Evolutionary conservation across 2,888 invertebrate genomes (phyloP), one percentile per base, ranked within the genome.

Genomic region (Acrocera orbiculus): DNA sequence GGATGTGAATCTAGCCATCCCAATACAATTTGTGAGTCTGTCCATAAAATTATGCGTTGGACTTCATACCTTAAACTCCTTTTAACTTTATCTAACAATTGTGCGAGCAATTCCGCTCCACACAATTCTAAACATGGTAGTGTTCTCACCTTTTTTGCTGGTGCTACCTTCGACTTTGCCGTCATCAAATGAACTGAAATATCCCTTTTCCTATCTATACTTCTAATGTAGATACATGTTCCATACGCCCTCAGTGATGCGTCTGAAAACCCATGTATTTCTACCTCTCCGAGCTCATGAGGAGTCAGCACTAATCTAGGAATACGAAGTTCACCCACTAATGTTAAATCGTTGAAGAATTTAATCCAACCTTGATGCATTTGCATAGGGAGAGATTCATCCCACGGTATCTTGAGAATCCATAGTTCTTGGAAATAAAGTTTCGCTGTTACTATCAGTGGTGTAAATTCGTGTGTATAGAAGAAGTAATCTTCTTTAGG

Each of bases 131-230:
- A 10, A 23, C 15, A 10, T 14, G 16, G 14, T 22, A 11, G 15
- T 14, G 14, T 13, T 14, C 8, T n/a, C n/a, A 8, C 10, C 2
- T 2, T 14, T 15, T 28, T 28, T 8, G 16, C 5, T 9, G 6
- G 26, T 26, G 26, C 2, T 9, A 22, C 22, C 3, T 22, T 22
- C 9, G 22, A 22, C 28, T 28, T 28, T 11, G 28, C 28, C 39
- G 26, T 26, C 8, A 26, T 8, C 2, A 26, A 11, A 26, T n/a
- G 16, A 17, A 10, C n/a, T 14, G 4, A 13, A 16, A 22, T 22
- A 22, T 22, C 10, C 10, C 19, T 8, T 4, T 17, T 17, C 11
- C 11, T 9, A 13, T n/a, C 11, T 9, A 2, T n/a, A 19, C 16
- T 13, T 4, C 15, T 16, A 17, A 29, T 4, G 19, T 16, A 29